These are phyloP conservation scores for Chaenogobius annularis DNA, from an alignment of 2,113 vertebrate species.

Conservation along the genomic window DNA sequence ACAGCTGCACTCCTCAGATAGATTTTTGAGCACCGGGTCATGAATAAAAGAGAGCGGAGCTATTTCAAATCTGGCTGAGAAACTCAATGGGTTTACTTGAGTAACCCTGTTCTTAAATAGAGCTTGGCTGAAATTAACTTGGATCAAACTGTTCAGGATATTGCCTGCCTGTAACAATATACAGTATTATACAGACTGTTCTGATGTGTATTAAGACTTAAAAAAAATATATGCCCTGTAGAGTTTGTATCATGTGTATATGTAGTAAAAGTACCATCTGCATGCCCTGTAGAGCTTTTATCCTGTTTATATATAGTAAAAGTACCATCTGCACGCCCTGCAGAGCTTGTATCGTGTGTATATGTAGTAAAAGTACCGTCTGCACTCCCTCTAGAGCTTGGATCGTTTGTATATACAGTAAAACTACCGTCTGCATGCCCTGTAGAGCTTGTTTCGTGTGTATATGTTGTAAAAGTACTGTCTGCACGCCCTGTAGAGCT, in stretches of 20 bases:
- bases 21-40: conserved; percentile 23
- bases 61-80: conserved; percentile 12
- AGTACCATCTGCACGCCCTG: background rate
- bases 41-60: conserved; percentile 37
- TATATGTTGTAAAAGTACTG: background rate
- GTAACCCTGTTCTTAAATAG: conserved; percentile 17
- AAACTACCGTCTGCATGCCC: background rate
- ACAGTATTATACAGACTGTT: background rate
- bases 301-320: background rate
- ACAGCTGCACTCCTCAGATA: conserved; percentile 34
- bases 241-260: background rate
- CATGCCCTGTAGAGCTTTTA: background rate
- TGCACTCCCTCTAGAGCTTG: background rate
- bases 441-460: background rate
- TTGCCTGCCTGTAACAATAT: background rate
- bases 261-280: background rate
- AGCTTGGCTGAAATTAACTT: background rate
- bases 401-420: background rate
- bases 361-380: background rate
- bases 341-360: background rate
- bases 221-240: background rate
- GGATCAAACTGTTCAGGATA: conserved; percentile 2
- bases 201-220: background rate
- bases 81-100: conserved; percentile 15
- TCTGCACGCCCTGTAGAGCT: background rate